These are phyloP conservation scores for Acrobasis suavella DNA, from an alignment of 2,888 invertebrate species.

Conservation along the genomic window DNA sequence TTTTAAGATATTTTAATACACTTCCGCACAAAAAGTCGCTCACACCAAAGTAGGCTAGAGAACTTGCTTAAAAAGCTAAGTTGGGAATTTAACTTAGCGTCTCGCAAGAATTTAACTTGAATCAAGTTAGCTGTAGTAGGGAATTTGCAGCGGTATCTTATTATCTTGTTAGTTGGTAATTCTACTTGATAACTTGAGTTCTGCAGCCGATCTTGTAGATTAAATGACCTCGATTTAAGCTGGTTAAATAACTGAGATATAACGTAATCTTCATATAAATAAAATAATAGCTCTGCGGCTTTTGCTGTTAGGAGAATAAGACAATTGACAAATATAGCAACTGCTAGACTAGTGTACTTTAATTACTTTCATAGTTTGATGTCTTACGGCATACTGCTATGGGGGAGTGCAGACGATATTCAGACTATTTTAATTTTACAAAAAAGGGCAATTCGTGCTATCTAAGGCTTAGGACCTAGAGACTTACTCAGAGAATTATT, in stretches of 20 bases:
- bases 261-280: too few relatives aligned
- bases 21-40: not conserved
- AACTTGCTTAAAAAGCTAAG: slow-evolving; percentile 4
- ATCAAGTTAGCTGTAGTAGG: slow-evolving; percentile 4
- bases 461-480: too few relatives aligned
- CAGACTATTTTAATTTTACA: too few relatives aligned
- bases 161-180: slow-evolving; percentile 20
- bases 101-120: slow-evolving; percentile 17
- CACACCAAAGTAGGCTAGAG: slow-evolving; percentile 1
- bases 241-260: not conserved
- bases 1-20: not conserved
- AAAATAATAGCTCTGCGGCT: too few relatives aligned
- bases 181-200: slow-evolving; percentile 20
- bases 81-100: slow-evolving; percentile 11
- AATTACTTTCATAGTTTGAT: too few relatives aligned
- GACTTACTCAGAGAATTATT: too few relatives aligned
- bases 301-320: too few relatives aligned
- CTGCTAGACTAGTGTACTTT: too few relatives aligned
- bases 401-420: too few relatives aligned
- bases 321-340: too few relatives aligned
- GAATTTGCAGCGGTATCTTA: slow-evolving; percentile 16
- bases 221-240: slow-evolving; percentile 9
- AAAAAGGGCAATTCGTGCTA: too few relatives aligned
- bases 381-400: too few relatives aligned
- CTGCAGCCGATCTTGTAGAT: slow-evolving; percentile 12